Conservation (phyloP, 2,113 vertebrate genomes). For the Crypturellus undulatus region DNA sequence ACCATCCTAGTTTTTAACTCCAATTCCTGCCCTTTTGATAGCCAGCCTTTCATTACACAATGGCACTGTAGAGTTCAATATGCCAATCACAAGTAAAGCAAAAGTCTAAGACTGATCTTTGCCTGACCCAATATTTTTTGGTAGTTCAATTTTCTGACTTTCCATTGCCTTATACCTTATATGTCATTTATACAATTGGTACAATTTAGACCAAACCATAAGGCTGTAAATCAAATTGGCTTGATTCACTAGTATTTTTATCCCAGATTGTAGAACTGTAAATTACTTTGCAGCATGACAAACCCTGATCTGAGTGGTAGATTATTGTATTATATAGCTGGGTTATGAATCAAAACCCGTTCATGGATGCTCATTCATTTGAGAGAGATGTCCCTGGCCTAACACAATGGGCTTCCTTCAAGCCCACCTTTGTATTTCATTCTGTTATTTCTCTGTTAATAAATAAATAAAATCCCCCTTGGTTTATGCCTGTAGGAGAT, state of each 20-base stretch:
- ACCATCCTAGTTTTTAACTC: neutral
- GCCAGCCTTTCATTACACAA: neutral
- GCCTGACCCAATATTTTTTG: neutral
- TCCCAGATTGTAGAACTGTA: neutral
- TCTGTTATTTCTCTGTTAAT: neutral
- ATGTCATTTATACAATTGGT: neutral
- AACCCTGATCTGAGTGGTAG: neutral
- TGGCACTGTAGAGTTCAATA: rapidly evolving
- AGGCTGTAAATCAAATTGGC: neutral
- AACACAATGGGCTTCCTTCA: neutral
- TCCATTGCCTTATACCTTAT: neutral
- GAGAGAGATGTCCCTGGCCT: neutral
- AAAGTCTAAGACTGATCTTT: rapidly evolving
- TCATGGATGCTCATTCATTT: neutral
- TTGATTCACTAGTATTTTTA: neutral
- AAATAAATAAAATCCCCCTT: neutral
- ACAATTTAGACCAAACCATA: neutral
- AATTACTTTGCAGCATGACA: neutral
- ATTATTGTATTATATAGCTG: neutral
- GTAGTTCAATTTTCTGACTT: rapidly evolving
- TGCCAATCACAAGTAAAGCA: neutral
- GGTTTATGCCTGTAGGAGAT: neutral
- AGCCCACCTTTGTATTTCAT: neutral
- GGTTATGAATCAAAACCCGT: neutral
- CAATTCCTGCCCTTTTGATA: neutral